These are phyloP conservation scores for Drosophila acutilabella DNA, from an alignment of 2,888 invertebrate genomes.

Conservation along the genomic window DNA sequence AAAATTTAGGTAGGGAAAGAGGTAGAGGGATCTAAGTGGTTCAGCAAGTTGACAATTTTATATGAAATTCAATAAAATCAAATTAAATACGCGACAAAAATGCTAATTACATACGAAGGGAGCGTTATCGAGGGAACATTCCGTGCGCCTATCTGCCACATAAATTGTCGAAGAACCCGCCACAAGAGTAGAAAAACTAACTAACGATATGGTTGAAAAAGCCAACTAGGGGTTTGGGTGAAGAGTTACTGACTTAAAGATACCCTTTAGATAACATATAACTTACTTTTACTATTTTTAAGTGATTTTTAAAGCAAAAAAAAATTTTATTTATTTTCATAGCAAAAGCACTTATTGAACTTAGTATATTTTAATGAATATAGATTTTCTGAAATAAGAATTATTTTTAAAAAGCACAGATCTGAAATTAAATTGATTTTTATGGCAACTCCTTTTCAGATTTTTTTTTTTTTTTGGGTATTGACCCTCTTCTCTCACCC, in stretches of 20 bases:
- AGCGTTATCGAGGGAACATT: slow-evolving; percentile 21
- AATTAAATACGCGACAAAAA: slow-evolving; percentile 79
- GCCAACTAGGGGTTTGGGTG: background rate
- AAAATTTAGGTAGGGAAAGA: slow-evolving; percentile 3
- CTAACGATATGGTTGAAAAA: slow-evolving; percentile 33
- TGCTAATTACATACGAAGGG: slow-evolving; percentile 63
- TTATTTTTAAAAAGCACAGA: no score
- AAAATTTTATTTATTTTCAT: no score
- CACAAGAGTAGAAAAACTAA: slow-evolving; percentile 52
- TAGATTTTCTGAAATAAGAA: no score
- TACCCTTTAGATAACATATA: background rate
- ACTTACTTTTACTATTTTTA: no score
- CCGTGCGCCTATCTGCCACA: slow-evolving; percentile 36
- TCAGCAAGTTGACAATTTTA: slow-evolving; percentile 73
- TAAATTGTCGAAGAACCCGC: slow-evolving; percentile 53
- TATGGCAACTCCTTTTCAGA: background rate
- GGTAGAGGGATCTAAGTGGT: slow-evolving; percentile 64
- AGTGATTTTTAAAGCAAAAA: no score
- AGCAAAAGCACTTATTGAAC: no score
- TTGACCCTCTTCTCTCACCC: background rate
- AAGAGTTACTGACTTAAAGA: background rate
- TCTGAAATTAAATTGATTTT: no score
- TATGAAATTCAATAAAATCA: slow-evolving; percentile 78
- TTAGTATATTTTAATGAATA: no score
- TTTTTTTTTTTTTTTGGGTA: background rate